Evolutionary conservation across 2,888 invertebrate species (phyloP).

Genomic region (Drosophila picticornis): DNA sequence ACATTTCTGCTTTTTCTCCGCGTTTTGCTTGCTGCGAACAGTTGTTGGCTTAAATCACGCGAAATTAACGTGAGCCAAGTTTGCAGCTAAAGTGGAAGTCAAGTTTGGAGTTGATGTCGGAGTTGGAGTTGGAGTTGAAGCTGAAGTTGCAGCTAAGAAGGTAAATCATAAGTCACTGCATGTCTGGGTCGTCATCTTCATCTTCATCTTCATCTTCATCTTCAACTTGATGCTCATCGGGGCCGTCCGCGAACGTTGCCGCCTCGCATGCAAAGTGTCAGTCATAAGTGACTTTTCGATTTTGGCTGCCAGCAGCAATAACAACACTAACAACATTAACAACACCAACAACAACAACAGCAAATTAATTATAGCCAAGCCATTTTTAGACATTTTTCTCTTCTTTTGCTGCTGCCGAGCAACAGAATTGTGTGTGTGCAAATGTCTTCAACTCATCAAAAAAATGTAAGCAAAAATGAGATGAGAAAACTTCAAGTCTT

Average conservation of each 20-base stretch:
- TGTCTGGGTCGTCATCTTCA: slow-evolving; percentile 77
- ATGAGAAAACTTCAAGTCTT: slow-evolving; percentile 16
- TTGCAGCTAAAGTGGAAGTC: neutral
- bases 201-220: slow-evolving; percentile 55
- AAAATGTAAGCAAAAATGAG: neutral
- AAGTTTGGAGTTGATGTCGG: slow-evolving; percentile 29
- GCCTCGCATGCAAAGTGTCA: slow-evolving; percentile 80
- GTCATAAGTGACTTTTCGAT: slow-evolving; percentile 81
- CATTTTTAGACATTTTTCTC: slow-evolving; percentile 64
- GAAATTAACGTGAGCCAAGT: slow-evolving; percentile 52
- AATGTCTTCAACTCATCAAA: slow-evolving; percentile 43
- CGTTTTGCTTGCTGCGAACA: slow-evolving; percentile 32
- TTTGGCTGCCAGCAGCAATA: slow-evolving; percentile 70
- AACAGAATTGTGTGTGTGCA: slow-evolving; percentile 18
- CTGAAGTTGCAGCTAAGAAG: slow-evolving; percentile 54
- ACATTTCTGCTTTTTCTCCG: slow-evolving; percentile 40
- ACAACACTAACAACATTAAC: slow-evolving; percentile 32
- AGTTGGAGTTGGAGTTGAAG: slow-evolving; percentile 21
- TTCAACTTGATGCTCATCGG: slow-evolving; percentile 35
- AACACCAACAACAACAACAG: slow-evolving; percentile 41
- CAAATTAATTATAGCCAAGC: slow-evolving; percentile 78
- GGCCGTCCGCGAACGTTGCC: slow-evolving; percentile 37
- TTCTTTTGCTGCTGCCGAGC: slow-evolving; percentile 22
- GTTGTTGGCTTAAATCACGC: slow-evolving; percentile 64
- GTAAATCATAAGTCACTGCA: slow-evolving; percentile 80